Percentiles rank a stretch among this genome's conserved stretches.
phyloP scores from a whole-genome alignment of 2,113 vertebrate genomes.

The Emberiza fucata region DNA sequence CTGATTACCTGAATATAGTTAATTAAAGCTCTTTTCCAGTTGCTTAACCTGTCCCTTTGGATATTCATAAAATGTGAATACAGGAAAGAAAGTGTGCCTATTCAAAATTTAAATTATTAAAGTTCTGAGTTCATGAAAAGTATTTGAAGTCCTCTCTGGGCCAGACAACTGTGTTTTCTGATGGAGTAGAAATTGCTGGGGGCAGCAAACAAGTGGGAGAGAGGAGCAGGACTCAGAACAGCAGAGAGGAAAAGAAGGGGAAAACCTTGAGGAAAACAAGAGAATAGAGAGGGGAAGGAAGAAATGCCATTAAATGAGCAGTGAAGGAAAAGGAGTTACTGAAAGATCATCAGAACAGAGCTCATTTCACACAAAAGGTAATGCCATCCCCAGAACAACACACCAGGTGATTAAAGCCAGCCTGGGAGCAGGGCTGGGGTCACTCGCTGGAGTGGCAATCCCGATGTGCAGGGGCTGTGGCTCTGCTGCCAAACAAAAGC shows the following conservation, averaged over 20 bases:
- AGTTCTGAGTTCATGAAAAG: neutral
- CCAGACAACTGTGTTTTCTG: neutral
- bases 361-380: neutral
- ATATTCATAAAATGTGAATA: neutral
- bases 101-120: neutral
- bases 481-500: conserved; percentile 57
- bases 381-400: neutral
- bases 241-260: neutral
- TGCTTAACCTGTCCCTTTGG: neutral
- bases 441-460: neutral
- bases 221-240: neutral
- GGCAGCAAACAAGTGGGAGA: neutral
- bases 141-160: neutral
- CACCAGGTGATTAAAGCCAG: neutral
- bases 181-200: neutral
- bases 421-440: neutral
- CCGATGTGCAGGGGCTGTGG: neutral
- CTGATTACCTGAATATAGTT: neutral
- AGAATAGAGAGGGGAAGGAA: too few species aligned
- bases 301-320: neutral
- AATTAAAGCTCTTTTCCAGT: neutral
- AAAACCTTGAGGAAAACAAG: neutral
- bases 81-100: neutral
- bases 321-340: neutral
- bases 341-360: neutral